Percentiles rank a stretch among this genome's conserved stretches.
These are phyloP conservation scores for Erebia palarica DNA, from an alignment of 2,888 invertebrate genomes.

Conservation along the genomic window DNA sequence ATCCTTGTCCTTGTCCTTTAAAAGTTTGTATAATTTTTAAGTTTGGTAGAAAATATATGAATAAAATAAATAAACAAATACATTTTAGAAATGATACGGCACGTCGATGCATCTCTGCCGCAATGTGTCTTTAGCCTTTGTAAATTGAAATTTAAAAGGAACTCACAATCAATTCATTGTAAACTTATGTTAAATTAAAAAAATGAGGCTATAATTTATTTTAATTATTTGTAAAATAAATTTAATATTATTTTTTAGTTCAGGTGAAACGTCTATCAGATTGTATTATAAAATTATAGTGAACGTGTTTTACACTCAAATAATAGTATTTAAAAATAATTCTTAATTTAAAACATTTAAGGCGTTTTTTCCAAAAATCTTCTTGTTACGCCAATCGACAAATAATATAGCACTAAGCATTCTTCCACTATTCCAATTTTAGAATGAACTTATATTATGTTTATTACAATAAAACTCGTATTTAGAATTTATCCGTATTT, in stretches of 20 bases:
- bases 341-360: constrained; percentile 7
- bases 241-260: neutral
- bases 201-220: constrained; percentile 28
- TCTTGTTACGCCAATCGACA: constrained; percentile 5
- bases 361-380: constrained; percentile 5
- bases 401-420: constrained; percentile 12
- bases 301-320: neutral
- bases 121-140: no score
- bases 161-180: neutral
- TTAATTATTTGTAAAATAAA: constrained; percentile 6
- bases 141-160: neutral
- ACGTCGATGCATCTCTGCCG: no score
- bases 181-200: neutral
- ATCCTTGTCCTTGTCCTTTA: no score
- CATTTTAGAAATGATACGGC: no score
- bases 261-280: constrained; percentile 21
- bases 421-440: constrained; percentile 22
- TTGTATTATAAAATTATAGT: neutral
- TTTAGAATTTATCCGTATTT: neutral
- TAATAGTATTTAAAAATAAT: neutral
- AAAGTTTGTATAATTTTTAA: no score
- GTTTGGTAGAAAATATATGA: no score
- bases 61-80: no score
- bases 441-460: neutral
- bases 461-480: neutral